Evolutionary conservation across 2,888 invertebrate genomes (phyloP), one percentile per base, ranked within the genome.

Genomic region (Bellardia bayeri): DNA sequence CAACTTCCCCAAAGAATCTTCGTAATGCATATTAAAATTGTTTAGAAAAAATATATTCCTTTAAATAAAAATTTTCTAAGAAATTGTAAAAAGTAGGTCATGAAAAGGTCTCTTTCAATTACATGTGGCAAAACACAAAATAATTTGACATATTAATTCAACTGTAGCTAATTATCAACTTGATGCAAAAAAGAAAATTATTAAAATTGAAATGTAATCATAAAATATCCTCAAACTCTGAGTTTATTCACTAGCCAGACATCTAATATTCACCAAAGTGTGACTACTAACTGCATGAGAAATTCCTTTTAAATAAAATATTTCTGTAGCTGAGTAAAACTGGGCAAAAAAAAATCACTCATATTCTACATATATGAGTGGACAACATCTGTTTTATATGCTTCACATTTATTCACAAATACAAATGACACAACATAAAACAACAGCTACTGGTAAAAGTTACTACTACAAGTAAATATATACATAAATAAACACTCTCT

Each of bases 331-430:
- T 63, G 8, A 14, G 30, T 40, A 76, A 14, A 51, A 64, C 23
- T 63, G 14, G 11, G 13, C 56, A 40, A 45, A 74, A 54, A 45
- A 56, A 63, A 11, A 51, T 64, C 42, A 42, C 42, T 61, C 11
- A 61, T 14, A 30, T 49, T 37, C 40, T 23, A 23, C 23, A 23
- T 23, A 23, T 42, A 69, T 30, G 56, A 82, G 54, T 83, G 86
- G 83, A 82, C 86, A 83, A 45, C 86, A 86, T 79, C 82, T 86
- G 86, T 71, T 69, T 80, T 69, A 64, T 74, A 71, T 56, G 68
- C 58, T 71, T 83, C 80, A 75, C 42, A 80, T 83, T 56, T 75
- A 80, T 76, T 75, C 75, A 83, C 79, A 82, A 75, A 83, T 40
- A 80, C 56, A 75, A 82, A 80, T 80, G 69, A 63, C 56, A 58